Base-by-base conservation (phyloP, 2,797 vertebrate species). In the Protosalanx chinensis region DNA sequence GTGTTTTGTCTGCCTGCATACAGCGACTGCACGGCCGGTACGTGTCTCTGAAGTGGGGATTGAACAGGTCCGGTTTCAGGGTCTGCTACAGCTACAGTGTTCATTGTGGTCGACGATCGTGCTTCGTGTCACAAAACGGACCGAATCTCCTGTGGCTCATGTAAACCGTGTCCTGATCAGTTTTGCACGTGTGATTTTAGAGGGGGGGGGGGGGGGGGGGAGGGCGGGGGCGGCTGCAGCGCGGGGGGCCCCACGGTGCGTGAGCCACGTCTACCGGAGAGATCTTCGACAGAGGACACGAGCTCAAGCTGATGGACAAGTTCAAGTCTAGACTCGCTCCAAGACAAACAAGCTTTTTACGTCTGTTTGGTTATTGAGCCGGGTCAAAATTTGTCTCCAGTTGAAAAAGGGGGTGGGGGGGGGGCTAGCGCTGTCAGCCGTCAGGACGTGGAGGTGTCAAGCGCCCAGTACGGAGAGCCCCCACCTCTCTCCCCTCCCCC, bases 281-380 rank as follows among this genome's bases (percentile, higher is more conserved):
- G 41, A 46, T 46, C 41, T 13, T 46, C 41, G 10, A 46, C 10
- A 3, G 41, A 46, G 41, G 37, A 57, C 60, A 41, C 66, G 77
- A 46, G 61, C 60, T 12, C 13, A 70, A 77, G 13, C 6, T 82
- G 75, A 86, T 46, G 82, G 85, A 86, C 77, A 74, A 46, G 73
- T 1, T 75, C 81, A 78, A 80, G 70, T 63, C 64, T 23, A 68
- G 77, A 51, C 58, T 27, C 1, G 33, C 3, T 80, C 85, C 88
- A 90, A 88, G 62, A 81, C 68, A 87, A 87, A 88, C 83, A 86
- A 15, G 58, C 63, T 30, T 70, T 70, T 73, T 78, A 68, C 1
- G 76, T 72, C 75, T 68, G 71, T 76, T 79, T 75, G 81, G 85
- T 85, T 82, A 80, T 74, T 68, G 80, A 37, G 77, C 73, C 76